Evolutionary conservation across 2,797 vertebrate species (phyloP), one percentile per base, ranked within the genome.

Genomic region (Eupleurogrammus muticus): DNA sequence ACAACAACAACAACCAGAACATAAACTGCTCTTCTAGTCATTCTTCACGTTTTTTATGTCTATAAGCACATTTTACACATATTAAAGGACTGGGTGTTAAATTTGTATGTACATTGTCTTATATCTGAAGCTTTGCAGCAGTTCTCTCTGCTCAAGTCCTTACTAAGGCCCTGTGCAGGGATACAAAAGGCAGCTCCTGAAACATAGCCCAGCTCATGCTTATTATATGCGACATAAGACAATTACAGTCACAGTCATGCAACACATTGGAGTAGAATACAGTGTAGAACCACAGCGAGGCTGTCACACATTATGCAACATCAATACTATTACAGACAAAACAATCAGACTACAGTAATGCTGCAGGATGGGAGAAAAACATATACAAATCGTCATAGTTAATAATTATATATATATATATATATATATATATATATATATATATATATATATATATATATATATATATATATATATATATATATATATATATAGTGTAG

Each of bases 121-220:
- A 46, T 53, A 32, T 12, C 23, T 35, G 59, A 62, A 4, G 32
- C 12, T 4, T 54, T 13, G 1, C 23, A 21, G 40, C 21, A 40
- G 35, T 47, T 54, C 10, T 58, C 20, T 54, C 8, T 19, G 20
- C 36, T 49, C 38, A 38, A 44, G 46, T 28, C 44, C 56, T 16
- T 10, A 0, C 48, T 5, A 9, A 61, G 82, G 87, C 74, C 88
- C 84, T 63, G 59, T 20, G 69, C 64, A 73, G 47, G 19, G 6
- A n/a, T 32, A 70, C 68, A 65, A 60, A 40, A 71, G 60, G 20
- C 72, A 68, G 78, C 51, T 69, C 49, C 63, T 60, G 53, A 67
- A 51, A 44, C 54, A 35, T 70, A 77, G 17, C 21, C 36, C 58
- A 42, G n/a, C 54, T 48, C 53, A 5, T 49, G 40, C 52, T 63